Evolutionary conservation across 2,888 invertebrate genomes (phyloP).

Genomic region (Caenorhabditis afra): DNA sequence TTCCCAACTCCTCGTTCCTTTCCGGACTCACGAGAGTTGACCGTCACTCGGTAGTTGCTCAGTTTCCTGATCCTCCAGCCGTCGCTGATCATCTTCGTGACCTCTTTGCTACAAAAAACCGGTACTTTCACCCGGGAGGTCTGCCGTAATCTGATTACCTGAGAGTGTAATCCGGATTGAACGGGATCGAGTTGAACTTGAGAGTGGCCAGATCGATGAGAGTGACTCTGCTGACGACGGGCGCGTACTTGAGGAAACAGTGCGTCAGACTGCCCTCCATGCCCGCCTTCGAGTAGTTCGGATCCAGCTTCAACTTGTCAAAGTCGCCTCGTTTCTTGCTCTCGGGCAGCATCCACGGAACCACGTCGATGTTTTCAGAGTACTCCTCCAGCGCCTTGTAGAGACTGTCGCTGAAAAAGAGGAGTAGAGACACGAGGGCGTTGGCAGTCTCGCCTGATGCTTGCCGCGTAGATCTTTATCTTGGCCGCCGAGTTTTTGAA

Average conservation of each 20-base stretch:
- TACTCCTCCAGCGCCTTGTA: slow-evolving; percentile 46
- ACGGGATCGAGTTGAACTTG: slow-evolving; percentile 44
- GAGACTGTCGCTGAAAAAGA: slow-evolving; percentile 44
- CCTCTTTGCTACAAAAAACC: slow-evolving; percentile 24
- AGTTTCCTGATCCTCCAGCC: slow-evolving; percentile 47
- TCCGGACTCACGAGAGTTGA: slow-evolving; percentile 49
- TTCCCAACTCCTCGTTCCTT: background rate
- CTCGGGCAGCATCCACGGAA: slow-evolving; percentile 58
- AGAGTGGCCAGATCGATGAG: slow-evolving; percentile 49
- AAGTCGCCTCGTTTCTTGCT: slow-evolving; percentile 41
- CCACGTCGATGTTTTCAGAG: slow-evolving; percentile 49
- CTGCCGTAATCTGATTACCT: slow-evolving; percentile 1
- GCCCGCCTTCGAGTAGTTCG: slow-evolving; percentile 46
- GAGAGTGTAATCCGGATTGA: slow-evolving; percentile 43
- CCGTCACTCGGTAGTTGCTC: slow-evolving; percentile 41
- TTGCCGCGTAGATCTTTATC: slow-evolving; percentile 57
- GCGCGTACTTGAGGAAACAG: slow-evolving; percentile 50
- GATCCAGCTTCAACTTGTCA: slow-evolving; percentile 53
- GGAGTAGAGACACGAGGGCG: no score
- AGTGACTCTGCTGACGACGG: slow-evolving; percentile 31
- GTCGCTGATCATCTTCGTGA: slow-evolving; percentile 32
- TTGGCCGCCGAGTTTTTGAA: slow-evolving; percentile 42
- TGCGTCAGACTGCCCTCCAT: slow-evolving; percentile 52
- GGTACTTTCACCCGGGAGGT: background rate
- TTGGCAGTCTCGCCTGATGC: slow-evolving; percentile 41